Conservation (phyloP, 2,888 invertebrate genomes). For the Lordiphosa andalusiaca region DNA sequence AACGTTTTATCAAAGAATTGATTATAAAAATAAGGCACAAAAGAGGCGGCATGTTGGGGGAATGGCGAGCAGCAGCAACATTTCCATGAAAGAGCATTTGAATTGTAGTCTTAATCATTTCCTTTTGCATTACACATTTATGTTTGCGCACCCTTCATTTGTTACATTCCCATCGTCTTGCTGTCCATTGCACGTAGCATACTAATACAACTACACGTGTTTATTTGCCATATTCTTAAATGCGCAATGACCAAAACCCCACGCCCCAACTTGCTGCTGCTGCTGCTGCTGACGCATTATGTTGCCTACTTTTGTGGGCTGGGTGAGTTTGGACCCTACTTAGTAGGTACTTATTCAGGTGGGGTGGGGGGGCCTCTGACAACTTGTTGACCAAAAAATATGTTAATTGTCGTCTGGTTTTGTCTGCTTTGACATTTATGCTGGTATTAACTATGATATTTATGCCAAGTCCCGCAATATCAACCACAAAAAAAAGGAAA, state of each 20-base stretch:
- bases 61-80: too few species aligned
- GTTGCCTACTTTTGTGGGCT: conserved; percentile 51
- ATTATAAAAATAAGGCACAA: too few species aligned
- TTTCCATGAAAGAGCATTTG: neutral
- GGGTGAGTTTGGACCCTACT: conserved; percentile 39
- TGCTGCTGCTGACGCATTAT: conserved; percentile 49
- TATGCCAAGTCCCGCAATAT: conserved; percentile 38
- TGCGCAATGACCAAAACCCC: conserved; percentile 50
- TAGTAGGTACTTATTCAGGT: conserved; percentile 43
- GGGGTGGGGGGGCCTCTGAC: conserved; percentile 22
- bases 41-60: too few species aligned
- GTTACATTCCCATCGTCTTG: conserved; percentile 19
- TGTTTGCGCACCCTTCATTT: conserved; percentile 1
- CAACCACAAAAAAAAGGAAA: conserved; percentile 7
- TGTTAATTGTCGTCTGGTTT: conserved; percentile 65
- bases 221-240: conserved; percentile 56
- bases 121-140: neutral
- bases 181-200: conserved; percentile 28
- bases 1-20: too few species aligned
- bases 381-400: conserved; percentile 64
- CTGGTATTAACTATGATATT: conserved; percentile 54
- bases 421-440: conserved; percentile 38
- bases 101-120: too few species aligned
- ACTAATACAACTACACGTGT: conserved; percentile 27
- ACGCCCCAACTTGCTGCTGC: conserved; percentile 6